Percentiles rank a stretch among this genome's conserved stretches.
These are phyloP conservation scores for Protonemura montana DNA, from an alignment of 2,888 invertebrate species.

Conservation along the genomic window DNA sequence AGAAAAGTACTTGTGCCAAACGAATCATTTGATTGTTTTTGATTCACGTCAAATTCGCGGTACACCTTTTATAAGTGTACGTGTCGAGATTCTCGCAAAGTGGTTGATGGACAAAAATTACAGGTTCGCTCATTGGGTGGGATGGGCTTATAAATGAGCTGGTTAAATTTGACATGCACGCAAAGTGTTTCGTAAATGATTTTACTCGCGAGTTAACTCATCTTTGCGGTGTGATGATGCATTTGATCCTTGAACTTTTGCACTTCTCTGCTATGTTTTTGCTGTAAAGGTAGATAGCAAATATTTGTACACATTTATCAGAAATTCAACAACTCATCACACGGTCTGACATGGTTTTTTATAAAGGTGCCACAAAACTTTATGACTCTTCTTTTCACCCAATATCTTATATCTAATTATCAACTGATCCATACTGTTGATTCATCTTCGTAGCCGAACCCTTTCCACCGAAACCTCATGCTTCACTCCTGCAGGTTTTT, in stretches of 20 bases:
- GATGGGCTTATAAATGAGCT: background rate
- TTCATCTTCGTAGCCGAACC: too few relatives aligned
- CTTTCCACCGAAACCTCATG: background rate
- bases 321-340: background rate
- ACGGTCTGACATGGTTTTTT: too few relatives aligned
- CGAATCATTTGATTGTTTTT: background rate
- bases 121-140: conserved; percentile 19
- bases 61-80: conserved; percentile 18
- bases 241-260: background rate
- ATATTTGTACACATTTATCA: background rate
- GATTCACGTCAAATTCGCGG: conserved; percentile 24
- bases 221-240: background rate
- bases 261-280: background rate
- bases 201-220: background rate
- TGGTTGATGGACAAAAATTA: conserved; percentile 22
- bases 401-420: too few relatives aligned
- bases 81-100: background rate
- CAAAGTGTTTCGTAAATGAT: background rate
- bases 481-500: background rate
- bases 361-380: too few relatives aligned
- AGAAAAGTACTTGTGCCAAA: background rate
- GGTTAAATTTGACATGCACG: conserved; percentile 23
- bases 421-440: too few relatives aligned
- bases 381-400: too few relatives aligned
- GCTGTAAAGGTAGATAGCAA: background rate